Evolutionary conservation across 2,888 invertebrate genomes (phyloP).

Genomic region (Drosophila fulvimacula): DNA sequence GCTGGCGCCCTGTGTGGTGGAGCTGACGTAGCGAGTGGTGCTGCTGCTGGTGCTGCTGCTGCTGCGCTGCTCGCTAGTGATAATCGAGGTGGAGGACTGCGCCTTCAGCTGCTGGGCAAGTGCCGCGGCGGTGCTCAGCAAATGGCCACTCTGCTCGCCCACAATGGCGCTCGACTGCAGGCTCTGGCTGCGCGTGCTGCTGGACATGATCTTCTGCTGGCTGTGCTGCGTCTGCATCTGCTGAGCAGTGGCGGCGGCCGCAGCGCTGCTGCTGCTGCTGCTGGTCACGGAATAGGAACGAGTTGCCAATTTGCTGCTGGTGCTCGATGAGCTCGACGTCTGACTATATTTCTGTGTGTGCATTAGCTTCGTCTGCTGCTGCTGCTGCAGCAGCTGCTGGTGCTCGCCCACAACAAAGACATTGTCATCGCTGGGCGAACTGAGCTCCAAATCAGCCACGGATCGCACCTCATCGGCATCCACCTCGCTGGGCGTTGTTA

Average conservation of each 20-base stretch:
- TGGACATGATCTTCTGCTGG: slow-evolving; percentile 78
- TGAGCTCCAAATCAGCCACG: slow-evolving; percentile 65
- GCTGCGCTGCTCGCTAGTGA: slow-evolving; percentile 80
- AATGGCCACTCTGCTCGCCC: slow-evolving; percentile 70
- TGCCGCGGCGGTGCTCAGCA: slow-evolving; percentile 57
- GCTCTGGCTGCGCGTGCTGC: slow-evolving; percentile 83
- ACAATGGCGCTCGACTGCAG: slow-evolving; percentile 79
- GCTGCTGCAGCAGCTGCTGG: slow-evolving; percentile 17
- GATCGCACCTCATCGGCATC: slow-evolving; percentile 82
- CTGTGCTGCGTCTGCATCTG: slow-evolving; percentile 35
- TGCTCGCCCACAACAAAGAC: slow-evolving; percentile 49
- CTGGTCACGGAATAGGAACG: slow-evolving; percentile 71
- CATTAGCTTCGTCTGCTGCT: slow-evolving; percentile 49
- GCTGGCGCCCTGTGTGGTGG: slow-evolving; percentile 20
- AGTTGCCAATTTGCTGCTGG: slow-evolving; percentile 70
- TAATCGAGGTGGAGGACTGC: slow-evolving; percentile 84
- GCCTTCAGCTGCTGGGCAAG: slow-evolving; percentile 86
- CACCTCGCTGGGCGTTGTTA: slow-evolving; percentile 84
- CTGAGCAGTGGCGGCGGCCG: slow-evolving; percentile 21
- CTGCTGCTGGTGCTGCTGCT: slow-evolving; percentile 58
- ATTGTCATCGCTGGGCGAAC: slow-evolving; percentile 56
- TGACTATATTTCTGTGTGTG: slow-evolving; percentile 63
- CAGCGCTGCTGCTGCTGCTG: slow-evolving; percentile 53
- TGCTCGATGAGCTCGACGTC: slow-evolving; percentile 54
- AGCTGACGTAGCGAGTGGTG: slow-evolving; percentile 70